These are phyloP conservation scores for Dryobates pubescens DNA, from an alignment of 2,797 vertebrate genomes.

Conservation along the genomic window DNA sequence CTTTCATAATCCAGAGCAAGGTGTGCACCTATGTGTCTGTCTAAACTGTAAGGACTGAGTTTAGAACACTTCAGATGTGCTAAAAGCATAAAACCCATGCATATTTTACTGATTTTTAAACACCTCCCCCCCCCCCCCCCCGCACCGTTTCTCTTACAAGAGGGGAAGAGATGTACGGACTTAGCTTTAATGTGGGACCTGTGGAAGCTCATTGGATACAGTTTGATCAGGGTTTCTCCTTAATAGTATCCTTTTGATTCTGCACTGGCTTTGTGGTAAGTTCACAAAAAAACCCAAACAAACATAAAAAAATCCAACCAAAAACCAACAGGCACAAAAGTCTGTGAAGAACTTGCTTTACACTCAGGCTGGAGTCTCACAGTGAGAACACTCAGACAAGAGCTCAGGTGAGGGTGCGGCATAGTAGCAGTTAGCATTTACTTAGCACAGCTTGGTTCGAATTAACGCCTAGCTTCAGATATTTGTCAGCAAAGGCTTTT, in stretches of 20 bases:
- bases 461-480: background rate
- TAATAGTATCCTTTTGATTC: background rate
- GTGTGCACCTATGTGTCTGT: accelerated
- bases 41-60: background rate
- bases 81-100: background rate
- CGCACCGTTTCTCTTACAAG: background rate
- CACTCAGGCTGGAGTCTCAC: background rate
- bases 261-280: background rate
- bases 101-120: background rate
- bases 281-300: background rate
- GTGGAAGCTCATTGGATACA: background rate
- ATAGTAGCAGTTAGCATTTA: background rate
- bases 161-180: background rate
- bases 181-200: background rate
- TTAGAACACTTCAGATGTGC: background rate
- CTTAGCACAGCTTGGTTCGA: background rate
- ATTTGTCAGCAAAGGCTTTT: background rate
- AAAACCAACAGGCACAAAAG: background rate
- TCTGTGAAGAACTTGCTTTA: background rate
- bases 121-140: too few relatives aligned
- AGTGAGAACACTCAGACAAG: background rate
- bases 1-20: background rate
- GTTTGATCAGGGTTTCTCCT: background rate
- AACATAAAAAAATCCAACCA: background rate
- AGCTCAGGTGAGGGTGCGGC: background rate